Percentiles rank a stretch among this genome's conserved stretches.
These are phyloP conservation scores for Eutrigla gurnardus DNA, from an alignment of 2,797 vertebrate genomes.

Conservation along the genomic window DNA sequence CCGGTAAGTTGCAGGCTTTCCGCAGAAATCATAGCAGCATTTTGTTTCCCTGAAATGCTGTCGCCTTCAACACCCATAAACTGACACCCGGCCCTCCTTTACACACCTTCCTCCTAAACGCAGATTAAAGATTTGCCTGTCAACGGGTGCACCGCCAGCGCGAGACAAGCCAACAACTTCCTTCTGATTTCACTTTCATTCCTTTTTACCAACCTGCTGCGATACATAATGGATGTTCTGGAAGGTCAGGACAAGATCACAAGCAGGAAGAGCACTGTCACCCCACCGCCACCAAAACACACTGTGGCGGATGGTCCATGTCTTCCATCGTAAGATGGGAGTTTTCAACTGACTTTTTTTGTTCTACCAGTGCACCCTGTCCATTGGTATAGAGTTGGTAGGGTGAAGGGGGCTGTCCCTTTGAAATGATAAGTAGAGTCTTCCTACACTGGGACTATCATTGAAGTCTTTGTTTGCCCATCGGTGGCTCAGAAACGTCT, in stretches of 20 bases:
- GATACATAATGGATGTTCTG: conserved; percentile 76
- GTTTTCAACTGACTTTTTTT: conserved; percentile 67
- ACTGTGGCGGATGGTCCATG: conserved; percentile 43
- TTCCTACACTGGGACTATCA: conserved; percentile 77
- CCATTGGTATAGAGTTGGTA: conserved; percentile 63
- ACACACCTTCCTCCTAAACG: conserved; percentile 47
- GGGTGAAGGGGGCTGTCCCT: conserved; percentile 74
- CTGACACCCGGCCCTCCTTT: conserved; percentile 45
- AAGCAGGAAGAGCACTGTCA: conserved; percentile 59
- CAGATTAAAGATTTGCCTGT: conserved; percentile 75
- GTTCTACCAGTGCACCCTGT: conserved; percentile 67
- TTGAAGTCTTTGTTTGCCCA: conserved; percentile 81
- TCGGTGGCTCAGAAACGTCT: conserved; percentile 72
- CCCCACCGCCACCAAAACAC: conserved; percentile 4
- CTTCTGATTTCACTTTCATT: conserved; percentile 79
- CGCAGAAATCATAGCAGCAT: conserved; percentile 60
- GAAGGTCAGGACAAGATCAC: conserved; percentile 81
- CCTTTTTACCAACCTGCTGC: conserved; percentile 57
- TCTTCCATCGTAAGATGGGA: conserved; percentile 56
- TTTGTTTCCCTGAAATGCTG: conserved; percentile 49
- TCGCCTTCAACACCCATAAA: conserved; percentile 42
- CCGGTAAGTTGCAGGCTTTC: conserved; percentile 45
- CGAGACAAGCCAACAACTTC: conserved; percentile 63
- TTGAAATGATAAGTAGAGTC: conserved; percentile 83
- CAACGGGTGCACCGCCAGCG: conserved; percentile 38